Evolutionary conservation across 2,797 vertebrate genomes (phyloP), one percentile per base, ranked within the genome.

Genomic region (Catostomus latipinnis): DNA sequence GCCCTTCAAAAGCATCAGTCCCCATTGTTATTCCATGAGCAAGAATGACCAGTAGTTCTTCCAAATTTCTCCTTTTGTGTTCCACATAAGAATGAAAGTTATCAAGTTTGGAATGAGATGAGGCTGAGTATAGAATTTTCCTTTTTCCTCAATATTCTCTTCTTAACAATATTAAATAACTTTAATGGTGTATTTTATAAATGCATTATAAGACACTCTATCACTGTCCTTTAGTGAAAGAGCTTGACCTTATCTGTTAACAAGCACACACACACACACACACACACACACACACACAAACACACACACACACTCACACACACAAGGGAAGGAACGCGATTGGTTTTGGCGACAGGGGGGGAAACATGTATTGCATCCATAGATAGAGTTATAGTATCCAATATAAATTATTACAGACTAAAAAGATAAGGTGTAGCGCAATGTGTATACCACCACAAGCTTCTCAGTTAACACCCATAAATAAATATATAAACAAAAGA

Each of bases 381-480:
- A 76, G 72, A 76, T 81, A 76, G 50, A 74, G 53, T 74, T 62
- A 69, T 60, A 74, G 76, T 80, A 71, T 58, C 58, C 77, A 77
- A 12, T 74, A 52, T 73, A 69, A 73, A 82, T 77, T 74, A 86
- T 82, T 78, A 80, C 79, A 60, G 54, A 74, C 60, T 73, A 74
- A 62, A 60, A 53, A 80, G 74, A 86, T 77, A 80, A 82, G 67
- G 61, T 74, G 52, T 34, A 56, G 43, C 57, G 13, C 62, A 63
- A 76, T 62, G 67, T 66, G 63, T 34, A 4, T 34, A 34, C 34
- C 34, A 2, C 34, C 34, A 34, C 34, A 34, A 68, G 65, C 56
- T 81, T 34, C 34, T 34, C 34, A 3, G 34, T 34, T 81, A 78
- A 76, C 60, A 43, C 80, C 74, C 54, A 58, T 80, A 80, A 78